Conservation (phyloP, 2,113 vertebrate genomes). For the Plecotus auritus region DNA sequence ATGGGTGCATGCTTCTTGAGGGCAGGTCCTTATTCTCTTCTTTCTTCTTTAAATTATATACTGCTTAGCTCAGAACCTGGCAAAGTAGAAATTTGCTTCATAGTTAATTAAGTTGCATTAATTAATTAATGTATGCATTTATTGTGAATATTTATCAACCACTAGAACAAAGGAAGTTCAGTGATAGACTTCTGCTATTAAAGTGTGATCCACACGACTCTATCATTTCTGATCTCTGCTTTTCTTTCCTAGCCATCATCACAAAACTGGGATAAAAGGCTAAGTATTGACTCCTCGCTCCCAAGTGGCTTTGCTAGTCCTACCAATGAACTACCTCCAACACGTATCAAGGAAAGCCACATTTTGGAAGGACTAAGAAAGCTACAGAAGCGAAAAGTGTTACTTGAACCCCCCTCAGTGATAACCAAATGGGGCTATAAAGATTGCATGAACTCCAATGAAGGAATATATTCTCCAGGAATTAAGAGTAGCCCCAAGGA, state of each 20-base stretch:
- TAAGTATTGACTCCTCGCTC: slow-evolving; percentile 88
- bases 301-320: slow-evolving; percentile 87
- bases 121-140: background rate
- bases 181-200: background rate
- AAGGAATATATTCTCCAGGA: slow-evolving; percentile 95
- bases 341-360: slow-evolving; percentile 90
- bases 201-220: slow-evolving; percentile 24
- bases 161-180: background rate
- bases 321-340: slow-evolving; percentile 87
- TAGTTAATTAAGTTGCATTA: background rate
- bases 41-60: background rate
- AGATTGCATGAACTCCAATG: slow-evolving; percentile 97
- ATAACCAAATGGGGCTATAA: slow-evolving; percentile 91
- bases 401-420: slow-evolving; percentile 84
- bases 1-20: background rate
- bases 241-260: slow-evolving; percentile 81
- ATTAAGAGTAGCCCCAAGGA: slow-evolving; percentile 85
- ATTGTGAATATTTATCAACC: background rate
- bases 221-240: slow-evolving; percentile 50
- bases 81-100: background rate
- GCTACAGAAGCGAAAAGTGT: slow-evolving; percentile 87
- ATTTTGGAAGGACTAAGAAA: slow-evolving; percentile 91
- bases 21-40: background rate
- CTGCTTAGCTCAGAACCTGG: background rate
- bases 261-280: slow-evolving; percentile 90